Base-by-base conservation (phyloP, 1,140 invertebrate genomes). In the Macrocentrus cingulum region DNA sequence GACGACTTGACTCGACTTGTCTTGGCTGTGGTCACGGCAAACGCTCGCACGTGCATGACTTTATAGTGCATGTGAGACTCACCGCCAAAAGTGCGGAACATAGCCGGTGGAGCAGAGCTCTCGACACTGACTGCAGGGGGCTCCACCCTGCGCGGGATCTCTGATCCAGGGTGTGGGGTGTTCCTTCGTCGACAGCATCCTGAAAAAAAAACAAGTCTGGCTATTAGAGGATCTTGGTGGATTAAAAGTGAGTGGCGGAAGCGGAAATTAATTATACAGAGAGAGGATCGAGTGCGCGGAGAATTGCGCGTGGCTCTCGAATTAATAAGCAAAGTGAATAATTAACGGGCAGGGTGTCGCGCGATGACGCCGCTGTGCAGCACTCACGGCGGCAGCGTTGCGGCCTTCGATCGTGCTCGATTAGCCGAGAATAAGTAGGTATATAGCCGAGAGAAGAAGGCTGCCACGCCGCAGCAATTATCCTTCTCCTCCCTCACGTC, bases 51-150 rank as follows among this genome's bases (percentile, higher is more conserved):
- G 25, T 29, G 25, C n/a, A n/a, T n/a, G 25, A 4, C 9, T 29
- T 4, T 29, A 29, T 29, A 5, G 25, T 29, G 9, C 9, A 29
- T 29, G 9, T 9, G 25, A 52, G 23, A 70, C 71, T 76, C 55
- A 78, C 77, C 77, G 67, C 77, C 77, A 79, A 66, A 79, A 79
- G 62, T 79, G 77, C 41, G 76, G 77, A 9, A 75, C 71, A 53
- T 79, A 79, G 46, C 77, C 76, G 7, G 69, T 68, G 5, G 74
- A 72, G 44, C 77, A 80, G 36, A 78, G 66, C 34, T 80, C 76
- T 56, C 76, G 66, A 67, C 77, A 80, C 52, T 79, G 76, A 55
- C 71, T 66, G 61, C 77, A 79, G 41, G 77, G 76, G 50, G 77
- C n/a, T n/a, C n/a, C 75, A 49, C 77, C 77, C 60, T 78, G 71